Conservation (phyloP, 64 coral and sea anemone species). For the Cladopsammia gracilis region DNA sequence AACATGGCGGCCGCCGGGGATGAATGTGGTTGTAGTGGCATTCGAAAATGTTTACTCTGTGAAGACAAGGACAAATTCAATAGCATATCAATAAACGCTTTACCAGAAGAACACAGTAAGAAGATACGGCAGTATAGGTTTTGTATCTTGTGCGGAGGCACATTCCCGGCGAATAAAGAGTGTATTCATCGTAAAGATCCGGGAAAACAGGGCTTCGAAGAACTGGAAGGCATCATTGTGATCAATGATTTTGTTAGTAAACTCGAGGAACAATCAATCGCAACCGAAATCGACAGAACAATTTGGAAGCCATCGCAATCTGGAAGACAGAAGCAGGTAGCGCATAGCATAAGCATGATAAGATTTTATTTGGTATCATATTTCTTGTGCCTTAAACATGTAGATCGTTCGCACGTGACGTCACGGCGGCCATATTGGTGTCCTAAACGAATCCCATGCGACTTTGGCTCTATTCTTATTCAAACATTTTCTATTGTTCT, state of each 20-base stretch:
- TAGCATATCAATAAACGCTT: neutral
- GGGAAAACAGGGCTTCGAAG: neutral
- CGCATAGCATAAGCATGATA: neutral
- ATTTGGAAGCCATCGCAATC: constrained; percentile 94
- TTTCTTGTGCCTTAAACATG: no score
- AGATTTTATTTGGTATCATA: neutral
- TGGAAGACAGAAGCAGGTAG: constrained; percentile 93
- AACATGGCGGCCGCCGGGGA: constrained; percentile 70
- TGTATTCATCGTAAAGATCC: constrained; percentile 23
- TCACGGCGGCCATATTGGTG: no score
- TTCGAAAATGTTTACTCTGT: constrained; percentile 92
- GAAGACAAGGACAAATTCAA: constrained; percentile 60
- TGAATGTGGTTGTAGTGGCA: constrained; percentile 81
- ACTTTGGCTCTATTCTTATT: no score
- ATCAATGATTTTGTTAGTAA: constrained; percentile 83
- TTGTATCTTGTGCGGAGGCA: constrained; percentile 75
- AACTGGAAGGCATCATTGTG: constrained; percentile 72
- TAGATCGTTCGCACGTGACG: no score
- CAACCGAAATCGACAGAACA: constrained; percentile 83
- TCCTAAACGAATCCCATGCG: no score
- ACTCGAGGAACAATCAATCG: constrained; percentile 77
- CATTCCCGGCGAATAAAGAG: constrained; percentile 15
- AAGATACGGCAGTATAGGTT: constrained; percentile 57
- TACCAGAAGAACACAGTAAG: neutral
- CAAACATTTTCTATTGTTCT: no score